Evolutionary conservation across 2,113 vertebrate genomes (phyloP), one percentile per base, ranked within the genome.

Genomic region (Lepidothrix coronata): DNA sequence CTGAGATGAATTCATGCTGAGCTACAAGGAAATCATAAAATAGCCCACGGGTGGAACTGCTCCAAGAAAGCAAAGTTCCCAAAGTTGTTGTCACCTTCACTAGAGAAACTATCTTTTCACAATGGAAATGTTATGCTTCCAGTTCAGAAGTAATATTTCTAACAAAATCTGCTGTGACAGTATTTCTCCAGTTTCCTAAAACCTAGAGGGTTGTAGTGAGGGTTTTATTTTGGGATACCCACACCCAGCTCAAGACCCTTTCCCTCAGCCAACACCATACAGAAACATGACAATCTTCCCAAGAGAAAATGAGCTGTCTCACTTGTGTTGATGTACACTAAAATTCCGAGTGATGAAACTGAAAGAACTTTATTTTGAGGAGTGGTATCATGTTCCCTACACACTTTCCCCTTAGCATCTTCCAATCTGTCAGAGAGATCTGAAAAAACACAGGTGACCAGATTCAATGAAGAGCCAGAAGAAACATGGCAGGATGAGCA

Each of bases 191-290:
- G 9, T 59, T n/a, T 68, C 49, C 24, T 20, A 83, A 88, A 67
- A 57, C 1, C 1, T 3, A 8, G 9, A 72, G 13, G 8, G 0
- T 28, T 33, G 67, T n/a, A 6, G 9, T 33, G 15, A 8, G 11
- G 22, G 8, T 4, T 62, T 35, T 41, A 8, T 30, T 80, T 76
- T 21, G 15, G 20, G 18, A 54, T 19, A 51, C 11, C 16, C 31
- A 33, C 31, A 77, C 3, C 5, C 22, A 49, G 24, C 15, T 59
- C 8, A 65, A 63, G 44, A 59, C 4, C 9, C 8, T 44, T 62
- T 66, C 19, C 31, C 8, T 49, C n/a, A 49, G 24, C 33, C 51
- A 58, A 3, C 28, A 31, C 11, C 12, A 11, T 8, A 39, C 11
- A 88, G 39, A 80, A 77, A 41, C 4, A 24, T 2, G 8, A 49